Conservation (phyloP, 2,888 invertebrate species). For the Drosophila meridionalis region DNA sequence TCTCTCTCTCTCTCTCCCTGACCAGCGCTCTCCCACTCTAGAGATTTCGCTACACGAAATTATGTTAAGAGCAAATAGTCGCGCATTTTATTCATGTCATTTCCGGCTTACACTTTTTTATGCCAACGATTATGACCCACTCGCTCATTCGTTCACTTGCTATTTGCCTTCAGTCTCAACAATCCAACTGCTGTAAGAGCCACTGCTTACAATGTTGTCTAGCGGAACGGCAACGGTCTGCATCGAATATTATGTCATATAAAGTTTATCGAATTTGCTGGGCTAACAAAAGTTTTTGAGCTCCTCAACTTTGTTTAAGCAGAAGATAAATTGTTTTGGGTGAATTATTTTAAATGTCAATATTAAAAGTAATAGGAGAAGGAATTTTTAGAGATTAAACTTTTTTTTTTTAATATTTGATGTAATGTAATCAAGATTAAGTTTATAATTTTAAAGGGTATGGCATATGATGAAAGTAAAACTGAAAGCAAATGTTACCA, state of each 20-base stretch:
- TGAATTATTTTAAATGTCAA: background rate
- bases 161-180: slow-evolving; percentile 25
- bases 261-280: slow-evolving; percentile 5
- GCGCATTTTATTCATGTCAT: slow-evolving; percentile 71
- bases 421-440: too few relatives aligned
- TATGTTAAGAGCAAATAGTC: slow-evolving; percentile 31
- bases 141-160: slow-evolving; percentile 1
- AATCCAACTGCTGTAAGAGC: slow-evolving; percentile 1
- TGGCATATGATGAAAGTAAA: too few relatives aligned
- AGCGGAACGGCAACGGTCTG: slow-evolving; percentile 8
- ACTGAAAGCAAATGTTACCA: too few relatives aligned
- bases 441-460: too few relatives aligned
- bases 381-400: too few relatives aligned
- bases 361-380: background rate
- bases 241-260: slow-evolving; percentile 9
- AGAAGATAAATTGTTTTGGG: background rate
- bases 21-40: background rate
- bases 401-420: too few relatives aligned
- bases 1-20: background rate
- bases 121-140: slow-evolving; percentile 68
- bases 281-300: background rate
- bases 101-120: slow-evolving; percentile 67
- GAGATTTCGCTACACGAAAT: slow-evolving; percentile 31
- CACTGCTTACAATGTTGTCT: slow-evolving; percentile 15
- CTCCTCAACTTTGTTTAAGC: background rate